phyloP scores from a whole-genome alignment of 2,113 vertebrate genomes.

The Phainopepla nitens region DNA sequence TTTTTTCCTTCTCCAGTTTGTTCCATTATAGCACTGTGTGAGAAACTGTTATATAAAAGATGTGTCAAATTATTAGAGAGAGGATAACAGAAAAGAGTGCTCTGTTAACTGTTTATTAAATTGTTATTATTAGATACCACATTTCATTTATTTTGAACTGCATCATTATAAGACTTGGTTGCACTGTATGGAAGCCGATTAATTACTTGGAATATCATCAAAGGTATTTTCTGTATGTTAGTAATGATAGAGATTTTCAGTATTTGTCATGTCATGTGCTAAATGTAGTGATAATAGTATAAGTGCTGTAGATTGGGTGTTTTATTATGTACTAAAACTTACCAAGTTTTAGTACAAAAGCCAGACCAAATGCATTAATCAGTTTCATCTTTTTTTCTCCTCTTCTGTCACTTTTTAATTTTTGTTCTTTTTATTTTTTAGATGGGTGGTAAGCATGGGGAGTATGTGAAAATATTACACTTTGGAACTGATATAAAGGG shows the following conservation, averaged over 20 bases:
- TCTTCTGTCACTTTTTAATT: constrained; percentile 15
- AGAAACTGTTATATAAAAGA: background rate
- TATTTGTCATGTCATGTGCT: constrained; percentile 36
- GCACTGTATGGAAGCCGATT: background rate
- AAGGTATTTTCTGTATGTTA: constrained; percentile 15
- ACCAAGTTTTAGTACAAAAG: background rate
- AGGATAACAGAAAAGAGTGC: background rate
- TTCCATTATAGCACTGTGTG: background rate
- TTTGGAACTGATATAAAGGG: constrained; percentile 47
- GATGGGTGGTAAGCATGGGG: background rate
- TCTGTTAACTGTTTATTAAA: background rate
- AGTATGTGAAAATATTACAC: constrained; percentile 51
- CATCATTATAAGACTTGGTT: background rate
- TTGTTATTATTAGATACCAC: background rate
- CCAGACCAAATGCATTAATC: constrained; percentile 13
- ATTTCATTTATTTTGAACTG: background rate
- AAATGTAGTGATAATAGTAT: background rate
- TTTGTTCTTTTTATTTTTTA: background rate
- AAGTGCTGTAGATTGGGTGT: background rate
- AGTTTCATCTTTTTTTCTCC: background rate
- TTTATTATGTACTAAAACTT: constrained; percentile 15
- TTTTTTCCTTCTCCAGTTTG: background rate
- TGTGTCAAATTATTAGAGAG: background rate
- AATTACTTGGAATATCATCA: constrained; percentile 47
- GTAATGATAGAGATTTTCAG: constrained; percentile 25